These are phyloP conservation scores for Geotrypetes seraphini DNA, from an alignment of 2,797 vertebrate species.

Conservation along the genomic window DNA sequence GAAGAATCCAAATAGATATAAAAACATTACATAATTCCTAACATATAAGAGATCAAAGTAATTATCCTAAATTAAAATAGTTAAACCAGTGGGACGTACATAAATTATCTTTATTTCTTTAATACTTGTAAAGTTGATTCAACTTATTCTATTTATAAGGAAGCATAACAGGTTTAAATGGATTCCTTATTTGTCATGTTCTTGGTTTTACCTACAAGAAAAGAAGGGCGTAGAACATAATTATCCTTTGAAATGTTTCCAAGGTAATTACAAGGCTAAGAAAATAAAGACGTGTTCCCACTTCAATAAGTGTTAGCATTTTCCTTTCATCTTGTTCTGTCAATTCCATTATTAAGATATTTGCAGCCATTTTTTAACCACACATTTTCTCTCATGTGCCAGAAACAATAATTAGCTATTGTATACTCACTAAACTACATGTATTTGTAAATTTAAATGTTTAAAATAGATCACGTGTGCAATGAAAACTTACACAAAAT, in stretches of 20 bases:
- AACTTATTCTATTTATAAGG: conserved; percentile 5
- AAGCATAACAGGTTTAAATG: conserved; percentile 5
- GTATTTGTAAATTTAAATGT: neutral
- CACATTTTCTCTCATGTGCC: neutral
- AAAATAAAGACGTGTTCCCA: conserved; percentile 3
- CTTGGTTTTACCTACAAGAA: conserved; percentile 21
- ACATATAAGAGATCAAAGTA: no score
- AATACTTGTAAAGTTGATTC: conserved; percentile 14
- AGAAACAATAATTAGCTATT: neutral
- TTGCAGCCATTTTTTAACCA: neutral
- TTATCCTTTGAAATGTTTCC: conserved; percentile 28
- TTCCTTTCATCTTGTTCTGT: conserved; percentile 4
- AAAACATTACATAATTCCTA: no score
- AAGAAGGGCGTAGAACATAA: conserved; percentile 13
- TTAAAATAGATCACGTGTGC: neutral
- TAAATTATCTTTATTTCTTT: no score
- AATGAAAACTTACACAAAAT: neutral
- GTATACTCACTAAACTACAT: neutral
- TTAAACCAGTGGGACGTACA: no score
- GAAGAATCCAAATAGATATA: no score
- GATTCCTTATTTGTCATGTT: conserved; percentile 17
- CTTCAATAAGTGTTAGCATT: conserved; percentile 5
- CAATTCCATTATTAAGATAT: conserved; percentile 3
- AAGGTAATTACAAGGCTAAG: conserved; percentile 31
- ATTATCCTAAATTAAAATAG: no score